Conservation (phyloP, 2,113 vertebrate species). For the Pollachius pollachius region DNA sequence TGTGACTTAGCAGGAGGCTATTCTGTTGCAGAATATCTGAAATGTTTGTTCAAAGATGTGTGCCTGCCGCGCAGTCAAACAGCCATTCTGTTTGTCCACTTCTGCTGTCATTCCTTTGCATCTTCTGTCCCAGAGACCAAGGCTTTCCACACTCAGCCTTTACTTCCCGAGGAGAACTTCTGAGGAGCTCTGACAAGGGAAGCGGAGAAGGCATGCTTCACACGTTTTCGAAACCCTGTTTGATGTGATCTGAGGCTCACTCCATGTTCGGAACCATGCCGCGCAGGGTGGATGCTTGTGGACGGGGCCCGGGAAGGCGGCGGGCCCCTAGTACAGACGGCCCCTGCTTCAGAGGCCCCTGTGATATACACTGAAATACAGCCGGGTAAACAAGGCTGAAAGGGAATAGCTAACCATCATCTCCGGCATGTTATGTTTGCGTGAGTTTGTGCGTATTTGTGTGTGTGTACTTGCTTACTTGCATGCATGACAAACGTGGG, state of each 20-base stretch:
- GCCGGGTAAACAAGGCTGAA: conserved; percentile 44
- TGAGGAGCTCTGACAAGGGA: conserved; percentile 38
- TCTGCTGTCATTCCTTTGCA: neutral
- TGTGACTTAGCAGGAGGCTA: too few relatives aligned
- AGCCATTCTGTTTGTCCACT: too few relatives aligned
- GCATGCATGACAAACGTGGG: neutral
- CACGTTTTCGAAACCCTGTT: conserved; percentile 42
- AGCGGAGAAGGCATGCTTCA: conserved; percentile 25
- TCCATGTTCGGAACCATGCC: conserved; percentile 33
- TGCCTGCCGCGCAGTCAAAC: too few relatives aligned
- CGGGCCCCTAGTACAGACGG: conserved; percentile 1
- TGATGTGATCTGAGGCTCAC: conserved; percentile 58
- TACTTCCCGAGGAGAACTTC: conserved; percentile 37
- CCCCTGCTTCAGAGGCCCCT: conserved; percentile 21
- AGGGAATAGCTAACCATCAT: conserved; percentile 38
- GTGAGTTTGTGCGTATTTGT: neutral
- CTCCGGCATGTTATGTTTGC: neutral
- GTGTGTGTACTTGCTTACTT: conserved; percentile 8
- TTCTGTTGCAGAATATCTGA: too few relatives aligned
- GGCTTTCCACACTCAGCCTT: neutral
- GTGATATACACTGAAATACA: conserved; percentile 28
- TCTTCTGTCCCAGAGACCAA: too few relatives aligned
- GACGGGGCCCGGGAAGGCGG: neutral
- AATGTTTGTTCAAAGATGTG: too few relatives aligned
- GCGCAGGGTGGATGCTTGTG: neutral